Base-by-base conservation (phyloP, 2,888 invertebrate species). In the Latheticus oryzae region DNA sequence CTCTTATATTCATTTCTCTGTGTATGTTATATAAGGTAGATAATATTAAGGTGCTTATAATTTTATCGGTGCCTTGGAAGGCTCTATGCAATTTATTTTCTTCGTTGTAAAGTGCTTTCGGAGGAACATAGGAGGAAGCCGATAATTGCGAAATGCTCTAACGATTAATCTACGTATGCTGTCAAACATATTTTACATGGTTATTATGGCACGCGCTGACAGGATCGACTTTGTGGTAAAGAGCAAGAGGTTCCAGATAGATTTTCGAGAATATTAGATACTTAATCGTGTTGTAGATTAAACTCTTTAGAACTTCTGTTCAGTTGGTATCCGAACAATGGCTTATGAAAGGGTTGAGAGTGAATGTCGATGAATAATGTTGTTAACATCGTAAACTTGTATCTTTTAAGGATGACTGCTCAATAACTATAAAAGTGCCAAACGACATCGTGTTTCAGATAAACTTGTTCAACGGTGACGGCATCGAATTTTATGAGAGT, bases 371-470 rank as follows among this genome's bases (percentile, higher is more conserved):
- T 55, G 40, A 55, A 56, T 56, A 50, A 56, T 42, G 56, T 50
- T 42, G 47, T 37, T 26, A 43, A 26, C 35, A 30, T 56, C 56
- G 57, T 57, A 58, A 53, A 58, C 58, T 50, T 54, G 33, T 52
- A 54, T 54, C 54, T 57, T 57, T 52, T 57, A 19, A 50, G 51
- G 57, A 21, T 57, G 52, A 57, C 56, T 56, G 56, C 56, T 56
- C 56, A 56, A 56, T 56, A 56, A 56, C 56, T 33, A 50, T 56
- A 56, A 42, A 48, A 32, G 38, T 50, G 30, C 45, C 30, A 12
- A 45, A 45, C 45, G 30, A 32, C 30, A 19, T 30, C 45, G 30
- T 21, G 26, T 30, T 32, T 30, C 21, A 19, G 45, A 45, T 45
- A 45, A 45, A 45, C 30, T 45, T 45, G 38, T 23, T 21, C 5